These are phyloP conservation scores for Aphaenogaster floridana DNA, from an alignment of 1,140 invertebrate genomes.

Conservation along the genomic window DNA sequence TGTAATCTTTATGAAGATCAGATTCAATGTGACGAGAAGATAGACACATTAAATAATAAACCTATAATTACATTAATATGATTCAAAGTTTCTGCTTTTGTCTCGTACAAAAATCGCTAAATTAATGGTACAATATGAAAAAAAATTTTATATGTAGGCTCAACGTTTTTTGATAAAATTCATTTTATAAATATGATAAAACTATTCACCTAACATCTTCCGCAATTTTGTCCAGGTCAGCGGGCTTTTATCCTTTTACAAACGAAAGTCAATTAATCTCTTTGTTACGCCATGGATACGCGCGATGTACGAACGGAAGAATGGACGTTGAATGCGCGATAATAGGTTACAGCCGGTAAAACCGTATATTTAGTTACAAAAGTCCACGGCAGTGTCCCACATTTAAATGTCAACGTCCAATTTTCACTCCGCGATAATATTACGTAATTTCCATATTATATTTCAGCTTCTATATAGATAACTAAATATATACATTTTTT, in stretches of 20 bases:
- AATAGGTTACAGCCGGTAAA: slow-evolving; percentile 50
- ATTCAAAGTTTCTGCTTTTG: not conserved
- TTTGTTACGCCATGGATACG: slow-evolving; percentile 59
- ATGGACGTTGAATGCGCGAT: slow-evolving; percentile 47
- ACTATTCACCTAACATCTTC: slow-evolving; percentile 34
- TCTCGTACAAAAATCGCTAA: not conserved
- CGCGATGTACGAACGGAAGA: slow-evolving; percentile 42
- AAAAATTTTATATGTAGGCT: not conserved
- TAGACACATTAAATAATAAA: not conserved
- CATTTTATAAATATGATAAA: slow-evolving; percentile 31
- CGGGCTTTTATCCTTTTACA: slow-evolving; percentile 45
- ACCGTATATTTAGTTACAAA: slow-evolving; percentile 50
- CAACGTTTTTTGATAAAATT: not conserved
- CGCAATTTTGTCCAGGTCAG: slow-evolving; percentile 41
- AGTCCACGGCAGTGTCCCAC: not conserved
- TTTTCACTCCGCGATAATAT: slow-evolving; percentile 11
- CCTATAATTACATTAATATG: not conserved
- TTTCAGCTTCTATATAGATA: not conserved
- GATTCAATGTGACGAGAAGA: not conserved
- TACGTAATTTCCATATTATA: slow-evolving; percentile 32
- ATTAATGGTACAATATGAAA: not conserved
- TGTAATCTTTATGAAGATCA: not conserved
- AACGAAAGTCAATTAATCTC: slow-evolving; percentile 62
- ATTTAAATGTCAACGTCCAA: slow-evolving; percentile 39
- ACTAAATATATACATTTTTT: slow-evolving; percentile 3